These are phyloP conservation scores for Diceros bicornis DNA, from an alignment of 2,797 vertebrate species.

Conservation along the genomic window DNA sequence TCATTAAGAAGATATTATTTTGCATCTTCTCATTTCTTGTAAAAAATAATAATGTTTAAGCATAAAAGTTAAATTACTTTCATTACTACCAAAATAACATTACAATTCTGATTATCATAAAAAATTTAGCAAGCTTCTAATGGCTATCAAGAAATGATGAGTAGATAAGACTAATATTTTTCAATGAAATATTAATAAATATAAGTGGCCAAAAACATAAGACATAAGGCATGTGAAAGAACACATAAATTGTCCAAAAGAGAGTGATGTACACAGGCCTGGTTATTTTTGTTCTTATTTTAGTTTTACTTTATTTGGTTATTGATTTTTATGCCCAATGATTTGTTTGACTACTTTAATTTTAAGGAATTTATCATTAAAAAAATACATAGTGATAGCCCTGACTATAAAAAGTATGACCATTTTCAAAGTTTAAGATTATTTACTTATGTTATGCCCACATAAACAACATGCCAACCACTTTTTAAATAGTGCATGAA, in stretches of 20 bases:
- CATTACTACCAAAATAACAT: neutral
- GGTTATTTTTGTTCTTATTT: neutral
- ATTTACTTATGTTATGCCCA: neutral
- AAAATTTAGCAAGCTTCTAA: neutral
- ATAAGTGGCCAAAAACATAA: neutral
- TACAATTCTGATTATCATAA: neutral
- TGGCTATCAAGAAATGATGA: neutral
- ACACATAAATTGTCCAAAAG: neutral
- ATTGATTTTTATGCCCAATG: neutral
- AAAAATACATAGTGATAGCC: neutral
- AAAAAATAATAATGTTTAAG: neutral
- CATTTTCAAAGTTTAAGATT: neutral
- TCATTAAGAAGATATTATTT: neutral
- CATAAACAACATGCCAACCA: neutral
- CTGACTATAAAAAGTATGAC: neutral
- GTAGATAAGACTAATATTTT: neutral
- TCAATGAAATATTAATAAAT: neutral
- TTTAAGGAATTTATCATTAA: neutral
- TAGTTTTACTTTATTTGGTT: neutral
- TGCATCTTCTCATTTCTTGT: neutral
- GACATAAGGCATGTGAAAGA: neutral
- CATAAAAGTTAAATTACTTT: conserved; percentile 10
- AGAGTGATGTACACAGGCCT: neutral
- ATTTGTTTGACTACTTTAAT: neutral
- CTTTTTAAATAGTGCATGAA: neutral